Percentiles rank a stretch among this genome's conserved stretches.
These are phyloP conservation scores for Plotosus lineatus DNA, from an alignment of 2,113 vertebrate genomes.

Conservation along the genomic window DNA sequence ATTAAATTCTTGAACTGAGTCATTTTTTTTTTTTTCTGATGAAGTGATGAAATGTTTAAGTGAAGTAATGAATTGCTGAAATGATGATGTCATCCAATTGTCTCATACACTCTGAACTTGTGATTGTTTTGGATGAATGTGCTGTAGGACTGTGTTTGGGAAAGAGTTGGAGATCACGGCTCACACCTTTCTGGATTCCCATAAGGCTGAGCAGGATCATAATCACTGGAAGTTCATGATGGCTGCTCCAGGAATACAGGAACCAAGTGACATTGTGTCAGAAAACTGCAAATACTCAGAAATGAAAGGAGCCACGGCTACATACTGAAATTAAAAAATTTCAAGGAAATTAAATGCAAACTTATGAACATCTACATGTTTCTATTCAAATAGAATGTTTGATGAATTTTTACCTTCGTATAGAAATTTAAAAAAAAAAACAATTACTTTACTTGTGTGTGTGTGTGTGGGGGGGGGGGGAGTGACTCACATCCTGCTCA, in stretches of 20 bases:
- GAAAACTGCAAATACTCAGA: background rate
- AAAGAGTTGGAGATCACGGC: slow-evolving; percentile 83
- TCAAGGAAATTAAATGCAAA: too few species aligned
- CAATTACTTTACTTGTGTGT: too few species aligned
- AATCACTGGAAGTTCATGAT: slow-evolving; percentile 88
- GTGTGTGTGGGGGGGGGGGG: too few species aligned
- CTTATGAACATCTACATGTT: too few species aligned
- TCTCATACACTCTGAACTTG: background rate
- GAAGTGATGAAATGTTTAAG: too few species aligned
- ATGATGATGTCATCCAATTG: too few species aligned
- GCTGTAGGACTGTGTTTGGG: slow-evolving; percentile 81
- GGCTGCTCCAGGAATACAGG: slow-evolving; percentile 64
- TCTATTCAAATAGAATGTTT: too few species aligned
- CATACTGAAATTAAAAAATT: background rate
- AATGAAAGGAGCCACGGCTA: background rate
- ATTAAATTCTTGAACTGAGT: background rate
- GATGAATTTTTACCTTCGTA: too few species aligned
- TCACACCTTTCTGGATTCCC: slow-evolving; percentile 83
- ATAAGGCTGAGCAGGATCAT: slow-evolving; percentile 79
- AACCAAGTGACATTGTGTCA: slow-evolving; percentile 59
- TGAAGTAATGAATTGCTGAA: too few species aligned
- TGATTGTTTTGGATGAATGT: background rate
- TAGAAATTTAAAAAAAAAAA: too few species aligned
- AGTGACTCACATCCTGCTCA: too few species aligned
- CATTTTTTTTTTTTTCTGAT: too few species aligned